These are phyloP conservation scores for Illadopsis cleaveri DNA, from an alignment of 2,113 vertebrate genomes.

Conservation along the genomic window DNA sequence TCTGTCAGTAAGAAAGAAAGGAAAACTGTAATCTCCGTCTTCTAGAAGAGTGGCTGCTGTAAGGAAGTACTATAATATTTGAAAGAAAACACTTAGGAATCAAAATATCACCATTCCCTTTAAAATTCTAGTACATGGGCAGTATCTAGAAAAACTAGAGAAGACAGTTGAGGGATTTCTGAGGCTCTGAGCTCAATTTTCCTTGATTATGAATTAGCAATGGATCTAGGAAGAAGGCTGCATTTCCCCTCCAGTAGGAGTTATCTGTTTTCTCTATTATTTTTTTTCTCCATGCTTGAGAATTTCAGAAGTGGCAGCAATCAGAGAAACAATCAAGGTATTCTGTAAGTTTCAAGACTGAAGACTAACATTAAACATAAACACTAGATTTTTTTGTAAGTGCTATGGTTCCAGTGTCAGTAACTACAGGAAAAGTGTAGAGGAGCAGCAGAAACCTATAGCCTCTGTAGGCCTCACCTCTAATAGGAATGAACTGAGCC, in stretches of 20 bases:
- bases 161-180: background rate
- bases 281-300: background rate
- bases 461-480: background rate
- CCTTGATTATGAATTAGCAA: background rate
- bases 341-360: background rate
- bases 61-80: background rate
- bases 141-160: background rate
- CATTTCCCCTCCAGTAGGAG: background rate
- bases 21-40: background rate
- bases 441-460: background rate
- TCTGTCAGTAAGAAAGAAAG: background rate
- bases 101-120: background rate
- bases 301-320: background rate
- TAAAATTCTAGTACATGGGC: background rate
- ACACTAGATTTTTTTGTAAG: rapidly evolving
- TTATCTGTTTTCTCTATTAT: background rate
- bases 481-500: background rate
- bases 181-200: background rate
- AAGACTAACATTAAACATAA: background rate
- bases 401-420: background rate
- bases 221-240: background rate
- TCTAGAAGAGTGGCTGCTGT: background rate
- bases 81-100: background rate
- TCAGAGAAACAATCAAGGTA: background rate
- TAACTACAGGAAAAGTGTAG: background rate